These are phyloP conservation scores for Lepidochitona cinerea DNA, from an alignment of 2,888 invertebrate species.

Conservation along the genomic window DNA sequence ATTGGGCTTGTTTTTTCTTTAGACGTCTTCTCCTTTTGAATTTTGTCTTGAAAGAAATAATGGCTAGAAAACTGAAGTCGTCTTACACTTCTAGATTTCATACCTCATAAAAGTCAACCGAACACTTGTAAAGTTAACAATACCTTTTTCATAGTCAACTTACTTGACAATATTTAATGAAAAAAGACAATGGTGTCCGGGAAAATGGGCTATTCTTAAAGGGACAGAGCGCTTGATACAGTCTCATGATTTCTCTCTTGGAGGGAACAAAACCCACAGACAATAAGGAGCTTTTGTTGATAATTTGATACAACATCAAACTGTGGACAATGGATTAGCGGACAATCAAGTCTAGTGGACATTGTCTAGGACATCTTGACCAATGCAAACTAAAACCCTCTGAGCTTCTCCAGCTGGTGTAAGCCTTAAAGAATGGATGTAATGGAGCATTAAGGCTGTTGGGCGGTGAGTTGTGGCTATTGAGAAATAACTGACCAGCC, in stretches of 20 bases:
- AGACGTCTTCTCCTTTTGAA: too few relatives aligned
- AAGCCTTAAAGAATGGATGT: background rate
- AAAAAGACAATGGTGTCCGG: too few relatives aligned
- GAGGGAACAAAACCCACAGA: background rate
- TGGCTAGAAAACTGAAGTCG: too few relatives aligned
- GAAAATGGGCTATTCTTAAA: too few relatives aligned
- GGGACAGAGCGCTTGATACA: background rate
- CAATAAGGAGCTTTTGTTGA: background rate
- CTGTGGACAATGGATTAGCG: background rate
- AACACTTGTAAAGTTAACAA: too few relatives aligned
- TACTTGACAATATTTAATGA: too few relatives aligned
- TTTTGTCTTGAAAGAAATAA: too few relatives aligned
- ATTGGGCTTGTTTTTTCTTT: too few relatives aligned
- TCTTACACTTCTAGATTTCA: too few relatives aligned
- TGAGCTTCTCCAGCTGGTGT: background rate
- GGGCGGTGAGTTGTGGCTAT: background rate
- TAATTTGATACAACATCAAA: conserved; percentile 4
- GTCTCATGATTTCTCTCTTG: background rate
- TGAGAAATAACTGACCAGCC: background rate
- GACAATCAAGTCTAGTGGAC: background rate
- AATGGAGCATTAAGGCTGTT: background rate
- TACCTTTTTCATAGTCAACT: too few relatives aligned
- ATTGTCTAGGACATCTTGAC: background rate
- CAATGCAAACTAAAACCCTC: background rate
- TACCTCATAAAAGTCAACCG: too few relatives aligned